Conservation (phyloP, 2,797 vertebrate genomes). For the Crocodylus rhombifer region DNA sequence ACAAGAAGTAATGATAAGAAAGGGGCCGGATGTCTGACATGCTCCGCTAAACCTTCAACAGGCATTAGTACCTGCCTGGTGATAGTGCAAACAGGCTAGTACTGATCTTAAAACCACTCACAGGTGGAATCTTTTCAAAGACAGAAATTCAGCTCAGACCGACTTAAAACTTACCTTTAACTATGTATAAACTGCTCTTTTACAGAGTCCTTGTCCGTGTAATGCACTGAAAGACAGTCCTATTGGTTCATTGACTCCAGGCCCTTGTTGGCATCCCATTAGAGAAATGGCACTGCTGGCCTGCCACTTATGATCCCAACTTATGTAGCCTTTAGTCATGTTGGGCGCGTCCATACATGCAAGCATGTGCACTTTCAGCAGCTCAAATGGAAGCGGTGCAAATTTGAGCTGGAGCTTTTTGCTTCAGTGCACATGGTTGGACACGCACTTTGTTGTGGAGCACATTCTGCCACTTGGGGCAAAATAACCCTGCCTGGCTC, state of each 20-base stretch:
- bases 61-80: background rate
- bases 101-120: background rate
- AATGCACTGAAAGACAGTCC: background rate
- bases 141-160: background rate
- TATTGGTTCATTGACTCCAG: background rate
- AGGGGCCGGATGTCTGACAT: background rate
- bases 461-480: no score
- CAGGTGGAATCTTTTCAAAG: background rate
- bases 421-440: no score
- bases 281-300: background rate
- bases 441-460: no score
- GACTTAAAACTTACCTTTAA: background rate
- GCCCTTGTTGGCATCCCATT: background rate
- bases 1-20: background rate
- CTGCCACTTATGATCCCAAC: background rate
- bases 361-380: no score
- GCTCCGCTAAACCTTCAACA: no score
- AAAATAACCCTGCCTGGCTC: no score
- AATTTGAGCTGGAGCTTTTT: no score
- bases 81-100: background rate
- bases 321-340: background rate
- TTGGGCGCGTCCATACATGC: background rate
- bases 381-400: no score
- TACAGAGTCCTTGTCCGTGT: background rate
- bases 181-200: background rate